A percentile compares a stretch with the other conserved stretches of the same genome.
Conservation (phyloP, 1,140 invertebrate genomes). For the Lepidotrigona ventralis region DNA sequence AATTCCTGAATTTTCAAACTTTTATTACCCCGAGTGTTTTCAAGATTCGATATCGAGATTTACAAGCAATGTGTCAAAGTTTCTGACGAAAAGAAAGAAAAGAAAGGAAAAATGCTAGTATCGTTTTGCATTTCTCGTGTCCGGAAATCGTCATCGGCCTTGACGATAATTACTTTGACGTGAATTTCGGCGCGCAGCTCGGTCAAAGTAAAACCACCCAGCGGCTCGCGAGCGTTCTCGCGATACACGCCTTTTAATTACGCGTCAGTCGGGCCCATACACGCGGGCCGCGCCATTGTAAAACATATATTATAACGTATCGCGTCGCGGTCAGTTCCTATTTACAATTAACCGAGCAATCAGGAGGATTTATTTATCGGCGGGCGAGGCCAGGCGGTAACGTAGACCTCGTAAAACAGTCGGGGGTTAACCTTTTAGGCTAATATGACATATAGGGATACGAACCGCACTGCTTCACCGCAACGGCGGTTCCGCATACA, state of each 20-base stretch:
- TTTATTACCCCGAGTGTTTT: neutral
- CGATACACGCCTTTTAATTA: slow-evolving; percentile 19
- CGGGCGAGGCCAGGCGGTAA: neutral
- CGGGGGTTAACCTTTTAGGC: slow-evolving; percentile 50
- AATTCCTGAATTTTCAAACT: neutral
- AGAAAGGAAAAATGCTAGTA: too few species aligned
- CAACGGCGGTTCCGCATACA: slow-evolving; percentile 49
- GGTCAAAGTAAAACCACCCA: neutral
- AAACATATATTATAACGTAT: slow-evolving; percentile 13
- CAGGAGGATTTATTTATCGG: slow-evolving; percentile 36
- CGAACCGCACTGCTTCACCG: slow-evolving; percentile 52
- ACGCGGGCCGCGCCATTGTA: neutral
- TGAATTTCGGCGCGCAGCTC: slow-evolving; percentile 20
- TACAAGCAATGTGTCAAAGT: neutral
- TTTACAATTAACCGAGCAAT: slow-evolving; percentile 42
- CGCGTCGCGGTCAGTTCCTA: slow-evolving; percentile 3
- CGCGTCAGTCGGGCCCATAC: neutral
- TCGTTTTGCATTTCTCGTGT: too few species aligned
- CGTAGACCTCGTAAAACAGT: slow-evolving; percentile 44
- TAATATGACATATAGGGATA: slow-evolving; percentile 51
- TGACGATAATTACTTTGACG: slow-evolving; percentile 32
- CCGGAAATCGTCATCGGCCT: neutral
- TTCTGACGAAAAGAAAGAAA: neutral
- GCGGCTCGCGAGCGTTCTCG: neutral
- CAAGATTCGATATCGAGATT: neutral